A percentile compares a stretch with the other conserved stretches of the same genome.
Conservation (phyloP, 1,140 invertebrate genomes). For the Aporrectodea caliginosa region DNA sequence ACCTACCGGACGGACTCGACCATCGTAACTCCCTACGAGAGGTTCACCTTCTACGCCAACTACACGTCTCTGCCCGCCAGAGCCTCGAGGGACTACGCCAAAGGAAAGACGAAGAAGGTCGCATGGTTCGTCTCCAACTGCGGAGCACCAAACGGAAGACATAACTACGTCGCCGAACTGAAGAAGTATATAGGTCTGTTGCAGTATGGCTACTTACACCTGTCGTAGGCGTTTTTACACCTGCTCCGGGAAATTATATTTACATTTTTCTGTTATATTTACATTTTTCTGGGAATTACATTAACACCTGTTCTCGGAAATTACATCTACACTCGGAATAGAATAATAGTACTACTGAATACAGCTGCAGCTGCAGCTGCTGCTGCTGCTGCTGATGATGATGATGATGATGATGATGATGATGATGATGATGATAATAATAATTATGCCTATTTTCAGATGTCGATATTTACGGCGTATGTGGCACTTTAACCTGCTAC, state of each 20-base stretch:
- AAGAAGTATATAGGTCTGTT: slow-evolving; percentile 53
- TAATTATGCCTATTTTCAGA: background rate
- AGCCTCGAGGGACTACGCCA: slow-evolving; percentile 24
- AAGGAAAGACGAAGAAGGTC: slow-evolving; percentile 52
- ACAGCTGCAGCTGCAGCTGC: too few relatives aligned
- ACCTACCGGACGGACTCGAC: slow-evolving; percentile 84
- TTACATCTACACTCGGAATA: too few relatives aligned
- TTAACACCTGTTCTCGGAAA: too few relatives aligned
- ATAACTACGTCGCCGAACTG: slow-evolving; percentile 61
- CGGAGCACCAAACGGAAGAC: slow-evolving; percentile 57
- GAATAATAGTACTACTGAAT: too few relatives aligned
- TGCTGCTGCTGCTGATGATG: background rate
- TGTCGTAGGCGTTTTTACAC: too few relatives aligned
- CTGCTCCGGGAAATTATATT: too few relatives aligned
- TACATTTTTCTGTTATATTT: too few relatives aligned
- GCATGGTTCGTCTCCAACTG: slow-evolving; percentile 62
- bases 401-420: slow-evolving; percentile 7
- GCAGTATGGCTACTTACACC: too few relatives aligned
- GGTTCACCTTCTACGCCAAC: slow-evolving; percentile 73
- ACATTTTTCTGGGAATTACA: too few relatives aligned
- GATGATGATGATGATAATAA: slow-evolving; percentile 12
- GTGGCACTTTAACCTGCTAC: slow-evolving; percentile 42
- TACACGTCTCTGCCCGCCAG: slow-evolving; percentile 17
- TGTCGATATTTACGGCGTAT: slow-evolving; percentile 64
- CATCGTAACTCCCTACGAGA: slow-evolving; percentile 90